Percentiles rank a stretch among this genome's conserved stretches.
Evolutionary conservation across 2,113 vertebrate species (phyloP).

Genomic region (Athene cunicularia): DNA sequence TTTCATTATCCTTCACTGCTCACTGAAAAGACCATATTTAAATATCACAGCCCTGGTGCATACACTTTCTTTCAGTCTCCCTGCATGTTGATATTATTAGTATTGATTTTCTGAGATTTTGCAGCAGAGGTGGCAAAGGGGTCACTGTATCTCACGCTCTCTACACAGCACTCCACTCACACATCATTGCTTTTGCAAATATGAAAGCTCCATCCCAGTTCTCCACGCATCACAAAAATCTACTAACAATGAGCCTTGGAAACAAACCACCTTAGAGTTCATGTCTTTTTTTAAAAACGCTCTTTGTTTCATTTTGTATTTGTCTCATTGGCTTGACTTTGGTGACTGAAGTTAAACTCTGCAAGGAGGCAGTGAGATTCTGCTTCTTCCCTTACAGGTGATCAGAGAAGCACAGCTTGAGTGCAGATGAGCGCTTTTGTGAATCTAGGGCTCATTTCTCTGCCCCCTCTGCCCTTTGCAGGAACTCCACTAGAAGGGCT

Average conservation of each 20-base stretch:
- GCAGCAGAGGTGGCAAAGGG: not conserved
- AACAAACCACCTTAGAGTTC: not conserved
- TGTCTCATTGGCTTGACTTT: not conserved
- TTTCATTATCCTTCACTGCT: not conserved
- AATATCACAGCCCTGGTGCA: not conserved
- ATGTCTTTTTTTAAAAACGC: not conserved
- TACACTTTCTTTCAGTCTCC: not conserved
- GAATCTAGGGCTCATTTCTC: not conserved
- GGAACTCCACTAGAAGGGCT: not conserved
- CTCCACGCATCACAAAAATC: not conserved
- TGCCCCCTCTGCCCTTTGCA: not conserved
- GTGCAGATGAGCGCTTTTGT: not conserved
- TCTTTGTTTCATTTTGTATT: not conserved
- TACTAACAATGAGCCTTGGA: not conserved
- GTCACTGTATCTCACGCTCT: not conserved
- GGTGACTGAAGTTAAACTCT: not conserved
- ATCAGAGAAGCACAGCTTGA: not conserved
- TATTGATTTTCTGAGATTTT: slow-evolving; percentile 14
- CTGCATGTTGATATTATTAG: not conserved
- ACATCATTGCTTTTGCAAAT: not conserved
- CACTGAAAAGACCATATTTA: slow-evolving; percentile 11
- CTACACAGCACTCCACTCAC: not conserved
- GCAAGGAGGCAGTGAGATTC: not conserved
- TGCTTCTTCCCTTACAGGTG: not conserved
- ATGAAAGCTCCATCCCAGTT: not conserved